These are phyloP conservation scores for Muntiacus reevesi DNA, from an alignment of 2,113 vertebrate genomes.

Conservation along the genomic window DNA sequence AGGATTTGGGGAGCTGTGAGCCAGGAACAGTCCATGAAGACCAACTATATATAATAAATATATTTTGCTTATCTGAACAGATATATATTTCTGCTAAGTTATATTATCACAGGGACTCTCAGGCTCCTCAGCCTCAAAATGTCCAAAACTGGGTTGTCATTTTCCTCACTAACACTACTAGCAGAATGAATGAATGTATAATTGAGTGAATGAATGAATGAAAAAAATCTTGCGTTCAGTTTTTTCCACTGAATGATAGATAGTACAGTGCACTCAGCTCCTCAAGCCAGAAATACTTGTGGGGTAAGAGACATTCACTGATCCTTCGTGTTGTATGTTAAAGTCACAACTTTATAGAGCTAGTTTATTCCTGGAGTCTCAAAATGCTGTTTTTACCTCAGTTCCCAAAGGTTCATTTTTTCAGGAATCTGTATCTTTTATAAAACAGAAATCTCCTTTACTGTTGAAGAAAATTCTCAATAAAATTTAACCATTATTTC, in stretches of 20 bases:
- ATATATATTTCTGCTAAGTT: background rate
- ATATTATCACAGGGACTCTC: background rate
- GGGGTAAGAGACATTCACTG: background rate
- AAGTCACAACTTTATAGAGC: background rate
- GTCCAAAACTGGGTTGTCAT: background rate
- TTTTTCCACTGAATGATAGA: background rate
- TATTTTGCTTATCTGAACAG: background rate
- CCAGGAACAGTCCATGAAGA: background rate
- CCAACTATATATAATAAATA: background rate
- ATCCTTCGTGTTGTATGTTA: background rate
- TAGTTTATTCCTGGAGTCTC: background rate
- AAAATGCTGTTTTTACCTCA: conserved; percentile 9
- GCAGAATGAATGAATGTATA: background rate
- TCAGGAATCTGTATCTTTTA: background rate
- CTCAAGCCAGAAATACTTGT: background rate
- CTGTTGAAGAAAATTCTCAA: background rate
- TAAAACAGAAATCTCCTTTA: background rate
- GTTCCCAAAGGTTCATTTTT: background rate
- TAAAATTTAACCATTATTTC: background rate
- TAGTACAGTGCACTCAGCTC: background rate
- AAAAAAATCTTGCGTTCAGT: background rate
- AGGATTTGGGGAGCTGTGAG: background rate
- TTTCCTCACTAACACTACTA: background rate
- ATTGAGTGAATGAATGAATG: background rate
- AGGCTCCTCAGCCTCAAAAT: background rate